These are phyloP conservation scores for Peromyscus melanophrys DNA, from an alignment of 2,797 vertebrate genomes.

Conservation along the genomic window DNA sequence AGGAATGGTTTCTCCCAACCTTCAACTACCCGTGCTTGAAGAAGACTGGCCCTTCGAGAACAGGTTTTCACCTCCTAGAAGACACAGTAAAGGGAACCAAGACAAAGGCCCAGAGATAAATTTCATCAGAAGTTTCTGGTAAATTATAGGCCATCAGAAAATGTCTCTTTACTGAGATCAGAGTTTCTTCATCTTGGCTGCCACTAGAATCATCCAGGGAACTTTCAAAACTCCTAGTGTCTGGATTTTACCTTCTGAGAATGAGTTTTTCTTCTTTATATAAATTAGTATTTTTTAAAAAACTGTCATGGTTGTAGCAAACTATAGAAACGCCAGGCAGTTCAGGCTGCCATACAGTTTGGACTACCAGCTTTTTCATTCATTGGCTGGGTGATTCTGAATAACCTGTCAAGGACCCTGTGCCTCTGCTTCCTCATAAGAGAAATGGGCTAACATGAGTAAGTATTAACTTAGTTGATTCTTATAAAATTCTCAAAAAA, in stretches of 20 bases:
- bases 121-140: background rate
- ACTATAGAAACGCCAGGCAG: background rate
- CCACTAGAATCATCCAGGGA: background rate
- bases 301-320: background rate
- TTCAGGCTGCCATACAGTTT: background rate
- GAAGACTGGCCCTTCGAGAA: conserved; percentile 39
- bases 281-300: background rate
- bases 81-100: background rate
- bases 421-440: conserved; percentile 40
- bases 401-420: background rate
- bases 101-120: background rate
- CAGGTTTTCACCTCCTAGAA: background rate
- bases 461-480: background rate
- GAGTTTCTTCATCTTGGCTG: background rate
- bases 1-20: background rate
- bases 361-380: conserved; percentile 13
- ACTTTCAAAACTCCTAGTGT: conserved; percentile 14
- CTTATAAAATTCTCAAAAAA: conserved; percentile 38
- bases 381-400: background rate
- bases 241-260: background rate
- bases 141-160: background rate
- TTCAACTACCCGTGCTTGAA: conserved; percentile 14
- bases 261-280: background rate
- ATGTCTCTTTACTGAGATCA: conserved; percentile 20
- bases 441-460: conserved; percentile 36